phyloP scores from a whole-genome alignment of 2,888 invertebrate species.

The Hirtodrosophila histrioides region DNA sequence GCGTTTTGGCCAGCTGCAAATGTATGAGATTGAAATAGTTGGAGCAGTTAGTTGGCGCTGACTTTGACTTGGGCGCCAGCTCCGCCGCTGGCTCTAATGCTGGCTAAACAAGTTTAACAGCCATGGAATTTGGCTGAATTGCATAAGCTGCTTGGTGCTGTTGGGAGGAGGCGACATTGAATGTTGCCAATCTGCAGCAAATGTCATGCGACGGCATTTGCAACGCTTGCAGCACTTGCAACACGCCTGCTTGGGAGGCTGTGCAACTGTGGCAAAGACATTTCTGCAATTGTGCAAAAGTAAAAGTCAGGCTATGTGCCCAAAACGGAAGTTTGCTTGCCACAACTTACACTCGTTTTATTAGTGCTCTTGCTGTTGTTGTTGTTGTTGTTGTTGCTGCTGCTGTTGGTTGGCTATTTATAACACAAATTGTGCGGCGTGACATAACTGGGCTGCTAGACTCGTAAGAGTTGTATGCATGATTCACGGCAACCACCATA shows the following conservation, averaged over 20 bases:
- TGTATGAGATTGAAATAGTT: slow-evolving; percentile 10
- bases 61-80: neutral
- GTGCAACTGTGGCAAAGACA: slow-evolving; percentile 22
- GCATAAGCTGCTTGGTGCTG: slow-evolving; percentile 43
- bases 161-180: slow-evolving; percentile 65
- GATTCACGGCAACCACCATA: slow-evolving; percentile 52
- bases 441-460: slow-evolving; percentile 46
- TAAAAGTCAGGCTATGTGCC: slow-evolving; percentile 57
- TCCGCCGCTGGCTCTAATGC: neutral
- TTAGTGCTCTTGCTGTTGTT: slow-evolving; percentile 22
- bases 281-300: slow-evolving; percentile 62
- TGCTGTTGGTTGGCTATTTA: slow-evolving; percentile 42
- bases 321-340: slow-evolving; percentile 60
- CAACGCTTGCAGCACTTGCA: slow-evolving; percentile 27
- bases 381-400: slow-evolving; percentile 16
- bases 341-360: slow-evolving; percentile 25
- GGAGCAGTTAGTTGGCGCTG: slow-evolving; percentile 10
- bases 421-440: slow-evolving; percentile 32
- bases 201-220: slow-evolving; percentile 67
- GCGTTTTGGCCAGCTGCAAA: slow-evolving; percentile 73
- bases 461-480: slow-evolving; percentile 20
- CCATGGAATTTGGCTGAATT: slow-evolving; percentile 44
- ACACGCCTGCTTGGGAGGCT: slow-evolving; percentile 5
- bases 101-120: slow-evolving; percentile 57
- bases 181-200: slow-evolving; percentile 66